Evolutionary conservation across 2,113 vertebrate species (phyloP), one percentile per base, ranked within the genome.

Genomic region (Sebastes fasciatus): DNA sequence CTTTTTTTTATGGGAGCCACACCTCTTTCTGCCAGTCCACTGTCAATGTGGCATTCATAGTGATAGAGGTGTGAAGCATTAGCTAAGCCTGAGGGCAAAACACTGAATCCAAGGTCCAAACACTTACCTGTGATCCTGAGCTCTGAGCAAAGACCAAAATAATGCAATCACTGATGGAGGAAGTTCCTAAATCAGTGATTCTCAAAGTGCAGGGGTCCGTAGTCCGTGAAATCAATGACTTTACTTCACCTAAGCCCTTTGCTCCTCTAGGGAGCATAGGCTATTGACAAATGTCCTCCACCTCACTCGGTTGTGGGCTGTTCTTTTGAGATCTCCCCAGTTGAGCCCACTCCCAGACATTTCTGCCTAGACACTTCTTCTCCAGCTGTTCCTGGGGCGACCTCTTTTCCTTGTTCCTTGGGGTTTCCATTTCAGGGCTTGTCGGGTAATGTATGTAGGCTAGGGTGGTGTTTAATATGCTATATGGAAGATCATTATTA

Each of bases 61-160:
- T 66, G 58, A 70, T 57, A 26, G 13, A 48, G 49, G 54, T 71
- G 52, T 57, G 9, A 46, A 43, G 40, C 34, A 70, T 77, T 64
- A 61, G 8, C 45, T 74, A 23, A 48, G 60, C 26, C 17, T 10
- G 17, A 60, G 45, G 26, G 21, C 57, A 66, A 46, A 67, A 12
- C 23, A 19, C 23, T 49, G 43, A 52, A 23, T 69, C 21, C 26
- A 49, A 34, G 1, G 10, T 65, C 8, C 13, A 49, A 64, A 34
- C 43, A 14, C 1, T 60, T 43, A 52, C 4, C 3, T 48, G 3
- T 40, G 12, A 55, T 67, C 55, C 34, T 13, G 49, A 57, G 12
- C 66, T 65, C 49, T 71, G 21, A 65, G 16, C 40, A 19, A 26
- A 23, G 8, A n/a, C 9, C 34, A 34, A 34, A 34, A 34, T 34